Conservation (phyloP, 2,888 invertebrate species). For the Falcaria lacertinaria region DNA sequence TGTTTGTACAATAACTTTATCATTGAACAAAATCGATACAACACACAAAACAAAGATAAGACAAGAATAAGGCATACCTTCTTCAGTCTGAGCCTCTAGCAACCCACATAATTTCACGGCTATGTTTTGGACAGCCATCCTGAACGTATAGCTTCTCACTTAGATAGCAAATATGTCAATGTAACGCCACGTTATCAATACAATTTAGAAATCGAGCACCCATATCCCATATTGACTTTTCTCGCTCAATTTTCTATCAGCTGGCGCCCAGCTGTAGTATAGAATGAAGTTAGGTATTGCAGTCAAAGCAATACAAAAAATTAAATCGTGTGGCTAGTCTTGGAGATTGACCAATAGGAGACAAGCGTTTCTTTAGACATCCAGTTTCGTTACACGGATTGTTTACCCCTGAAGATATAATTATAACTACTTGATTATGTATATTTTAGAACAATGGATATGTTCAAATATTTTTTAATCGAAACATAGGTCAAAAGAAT, state of each 20-base stretch:
- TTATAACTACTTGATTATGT: too few species aligned
- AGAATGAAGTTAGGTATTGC: constrained; percentile 45
- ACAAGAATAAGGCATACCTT: constrained; percentile 51
- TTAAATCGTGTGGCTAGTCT: constrained; percentile 27
- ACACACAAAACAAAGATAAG: constrained; percentile 13
- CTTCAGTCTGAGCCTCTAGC: constrained; percentile 65
- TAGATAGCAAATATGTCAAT: constrained; percentile 24
- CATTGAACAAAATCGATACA: constrained; percentile 1
- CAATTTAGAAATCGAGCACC: constrained; percentile 35
- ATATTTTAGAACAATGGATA: too few species aligned
- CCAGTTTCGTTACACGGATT: constrained; percentile 36
- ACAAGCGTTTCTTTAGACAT: constrained; percentile 25
- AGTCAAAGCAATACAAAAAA: constrained; percentile 39
- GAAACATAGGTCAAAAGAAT: too few species aligned
- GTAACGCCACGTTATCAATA: constrained; percentile 45
- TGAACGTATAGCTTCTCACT: constrained; percentile 26
- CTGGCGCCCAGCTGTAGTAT: constrained; percentile 73
- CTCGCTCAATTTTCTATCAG: constrained; percentile 70
- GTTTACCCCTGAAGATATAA: too few species aligned
- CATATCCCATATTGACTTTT: constrained; percentile 57
- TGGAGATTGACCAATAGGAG: constrained; percentile 45
- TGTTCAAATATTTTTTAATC: too few species aligned
- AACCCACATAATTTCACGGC: constrained; percentile 80
- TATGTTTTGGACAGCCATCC: constrained; percentile 74
- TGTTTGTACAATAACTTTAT: background rate